Evolutionary conservation across 2,113 vertebrate genomes (phyloP).

Genomic region (Copsychus sechellarum): DNA sequence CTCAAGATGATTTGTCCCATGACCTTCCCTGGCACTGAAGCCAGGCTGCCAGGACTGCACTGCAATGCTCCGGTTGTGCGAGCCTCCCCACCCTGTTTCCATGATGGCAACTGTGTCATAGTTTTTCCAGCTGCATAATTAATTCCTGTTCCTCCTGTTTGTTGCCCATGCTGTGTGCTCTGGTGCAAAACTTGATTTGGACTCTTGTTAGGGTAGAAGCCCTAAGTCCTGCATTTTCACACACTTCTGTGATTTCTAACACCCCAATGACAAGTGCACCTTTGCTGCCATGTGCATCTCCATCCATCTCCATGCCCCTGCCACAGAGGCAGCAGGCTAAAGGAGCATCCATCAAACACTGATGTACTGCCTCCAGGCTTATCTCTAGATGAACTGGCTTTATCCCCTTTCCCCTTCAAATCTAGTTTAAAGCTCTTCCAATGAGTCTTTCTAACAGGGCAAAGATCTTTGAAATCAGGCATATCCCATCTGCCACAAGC

Average conservation of each 20-base stretch:
- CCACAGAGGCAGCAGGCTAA: not conserved
- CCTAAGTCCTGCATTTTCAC: not conserved
- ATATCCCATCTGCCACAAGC: accelerated
- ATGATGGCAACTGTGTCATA: not conserved
- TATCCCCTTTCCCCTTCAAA: not conserved
- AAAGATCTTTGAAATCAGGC: not conserved
- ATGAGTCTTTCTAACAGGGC: not conserved
- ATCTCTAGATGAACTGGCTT: not conserved
- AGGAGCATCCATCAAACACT: not conserved
- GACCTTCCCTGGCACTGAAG: not conserved
- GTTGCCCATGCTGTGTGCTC: not conserved
- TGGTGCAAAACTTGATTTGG: not conserved
- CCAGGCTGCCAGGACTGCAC: not conserved
- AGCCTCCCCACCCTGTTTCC: not conserved
- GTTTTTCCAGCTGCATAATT: not conserved
- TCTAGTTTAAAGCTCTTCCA: not conserved
- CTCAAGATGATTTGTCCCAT: not conserved
- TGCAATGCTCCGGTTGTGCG: accelerated
- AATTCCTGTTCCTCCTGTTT: not conserved
- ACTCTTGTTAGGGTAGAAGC: not conserved
- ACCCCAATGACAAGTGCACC: not conserved
- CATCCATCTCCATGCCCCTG: not conserved
- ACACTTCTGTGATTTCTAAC: not conserved
- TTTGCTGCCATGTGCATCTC: accelerated
- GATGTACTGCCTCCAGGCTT: not conserved